Conservation (phyloP, 2,797 vertebrate species). For the Sciurus carolinensis region DNA sequence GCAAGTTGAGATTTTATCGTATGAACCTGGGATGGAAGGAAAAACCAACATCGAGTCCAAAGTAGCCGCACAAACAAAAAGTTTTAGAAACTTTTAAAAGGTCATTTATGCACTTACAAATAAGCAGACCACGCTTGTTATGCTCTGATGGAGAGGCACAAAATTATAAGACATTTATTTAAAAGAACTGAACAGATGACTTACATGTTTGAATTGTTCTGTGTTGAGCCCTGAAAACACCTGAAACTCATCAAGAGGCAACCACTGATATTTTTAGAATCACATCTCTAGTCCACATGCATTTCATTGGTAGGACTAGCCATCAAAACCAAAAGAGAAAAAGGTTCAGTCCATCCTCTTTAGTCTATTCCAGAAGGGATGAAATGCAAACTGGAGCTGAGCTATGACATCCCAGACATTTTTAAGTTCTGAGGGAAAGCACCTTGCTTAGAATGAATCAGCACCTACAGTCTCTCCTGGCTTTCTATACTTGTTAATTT, state of each 20-base stretch:
- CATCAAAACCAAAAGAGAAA: neutral
- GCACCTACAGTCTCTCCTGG: neutral
- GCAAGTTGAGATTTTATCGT: neutral
- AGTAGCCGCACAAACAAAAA: neutral
- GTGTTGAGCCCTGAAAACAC: neutral
- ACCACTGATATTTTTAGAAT: neutral
- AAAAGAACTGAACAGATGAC: neutral
- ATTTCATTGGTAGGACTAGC: neutral
- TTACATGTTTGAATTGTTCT: neutral
- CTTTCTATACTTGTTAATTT: neutral
- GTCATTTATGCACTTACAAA: neutral
- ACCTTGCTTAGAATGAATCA: neutral
- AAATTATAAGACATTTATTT: neutral
- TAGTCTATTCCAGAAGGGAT: neutral
- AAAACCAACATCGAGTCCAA: neutral
- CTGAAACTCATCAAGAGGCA: neutral
- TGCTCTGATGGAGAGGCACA: neutral
- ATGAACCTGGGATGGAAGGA: fast-evolving
- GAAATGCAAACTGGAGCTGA: neutral
- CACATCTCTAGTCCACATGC: neutral
- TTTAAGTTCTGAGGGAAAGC: neutral
- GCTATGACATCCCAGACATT: neutral
- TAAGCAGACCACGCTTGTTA: neutral
- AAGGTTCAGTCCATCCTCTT: neutral
- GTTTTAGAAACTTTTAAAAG: neutral